These are phyloP conservation scores for Andricus grossulariae DNA, from an alignment of 1,140 invertebrate species.

Conservation along the genomic window DNA sequence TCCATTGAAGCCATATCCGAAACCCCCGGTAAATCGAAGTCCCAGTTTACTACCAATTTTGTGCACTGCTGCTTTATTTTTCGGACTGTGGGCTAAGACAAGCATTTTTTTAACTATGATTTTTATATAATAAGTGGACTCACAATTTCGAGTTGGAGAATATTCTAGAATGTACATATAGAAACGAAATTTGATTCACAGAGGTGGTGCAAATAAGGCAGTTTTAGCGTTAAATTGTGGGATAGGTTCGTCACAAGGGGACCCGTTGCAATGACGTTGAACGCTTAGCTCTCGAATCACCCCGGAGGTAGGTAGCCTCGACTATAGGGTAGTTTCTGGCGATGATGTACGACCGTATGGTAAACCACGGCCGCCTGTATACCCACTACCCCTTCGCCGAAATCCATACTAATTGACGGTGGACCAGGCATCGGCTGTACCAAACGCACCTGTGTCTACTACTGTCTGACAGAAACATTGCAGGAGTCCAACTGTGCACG, in stretches of 20 bases:
- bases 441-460: constrained; percentile 14
- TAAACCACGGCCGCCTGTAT: constrained; percentile 57
- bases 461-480: no score
- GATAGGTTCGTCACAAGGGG: background rate
- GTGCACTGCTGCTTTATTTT: no score
- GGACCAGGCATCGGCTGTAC: constrained; percentile 50
- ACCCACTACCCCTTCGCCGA: constrained; percentile 51
- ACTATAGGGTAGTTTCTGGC: constrained; percentile 46
- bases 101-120: no score
- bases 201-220: background rate
- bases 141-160: no score
- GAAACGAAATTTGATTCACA: background rate
- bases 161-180: no score
- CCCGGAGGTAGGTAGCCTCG: constrained; percentile 50
- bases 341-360: constrained; percentile 61
- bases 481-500: no score
- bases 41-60: no score
- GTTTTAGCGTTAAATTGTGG: constrained; percentile 3
- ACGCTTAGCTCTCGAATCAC: constrained; percentile 46
- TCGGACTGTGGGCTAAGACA: no score
- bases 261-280: background rate
- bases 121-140: no score
- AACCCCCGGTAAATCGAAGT: no score
- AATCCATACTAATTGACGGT: constrained; percentile 64
- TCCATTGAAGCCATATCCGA: no score